Conservation (phyloP, 2,797 vertebrate genomes). For the Ptychadena robeensis region DNA sequence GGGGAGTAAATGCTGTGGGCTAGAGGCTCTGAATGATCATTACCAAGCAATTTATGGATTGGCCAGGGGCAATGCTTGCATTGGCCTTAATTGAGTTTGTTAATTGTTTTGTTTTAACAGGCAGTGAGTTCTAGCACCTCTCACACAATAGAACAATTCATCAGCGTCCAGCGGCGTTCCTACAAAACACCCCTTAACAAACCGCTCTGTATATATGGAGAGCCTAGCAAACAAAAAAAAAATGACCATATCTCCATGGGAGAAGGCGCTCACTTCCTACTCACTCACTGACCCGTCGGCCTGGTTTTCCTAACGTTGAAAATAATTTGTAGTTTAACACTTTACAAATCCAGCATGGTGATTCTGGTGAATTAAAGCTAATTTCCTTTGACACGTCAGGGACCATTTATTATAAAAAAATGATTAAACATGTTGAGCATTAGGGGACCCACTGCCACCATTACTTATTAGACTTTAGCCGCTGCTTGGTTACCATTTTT, state of each 20-base stretch:
- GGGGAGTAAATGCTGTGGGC: constrained; percentile 37
- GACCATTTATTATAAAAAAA: constrained; percentile 24
- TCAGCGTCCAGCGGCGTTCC: constrained; percentile 32
- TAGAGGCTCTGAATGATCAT: constrained; percentile 57
- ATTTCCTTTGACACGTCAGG: constrained; percentile 17
- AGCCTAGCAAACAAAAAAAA: constrained; percentile 48
- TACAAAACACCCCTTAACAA: constrained; percentile 54
- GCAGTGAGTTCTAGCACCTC: constrained; percentile 54
- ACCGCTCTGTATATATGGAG: constrained; percentile 42
- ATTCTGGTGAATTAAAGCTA: constrained; percentile 33
- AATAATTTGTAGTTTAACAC: constrained; percentile 43
- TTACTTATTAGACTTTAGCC: constrained; percentile 21
- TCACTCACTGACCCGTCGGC: constrained; percentile 7
- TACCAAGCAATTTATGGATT: constrained; percentile 59
- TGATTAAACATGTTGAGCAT: constrained; percentile 44
- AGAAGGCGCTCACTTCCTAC: constrained; percentile 23
- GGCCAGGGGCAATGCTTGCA: constrained; percentile 57
- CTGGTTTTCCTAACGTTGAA: constrained; percentile 1
- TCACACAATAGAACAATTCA: constrained; percentile 56
- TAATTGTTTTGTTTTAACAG: constrained; percentile 62
- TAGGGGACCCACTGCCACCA: constrained; percentile 1
- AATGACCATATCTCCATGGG: constrained; percentile 16
- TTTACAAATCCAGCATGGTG: constrained; percentile 42
- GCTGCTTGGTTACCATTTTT: neutral
- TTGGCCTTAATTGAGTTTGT: constrained; percentile 61